phyloP scores from a whole-genome alignment of 2,888 invertebrate genomes.

The Cantharis nigra region DNA sequence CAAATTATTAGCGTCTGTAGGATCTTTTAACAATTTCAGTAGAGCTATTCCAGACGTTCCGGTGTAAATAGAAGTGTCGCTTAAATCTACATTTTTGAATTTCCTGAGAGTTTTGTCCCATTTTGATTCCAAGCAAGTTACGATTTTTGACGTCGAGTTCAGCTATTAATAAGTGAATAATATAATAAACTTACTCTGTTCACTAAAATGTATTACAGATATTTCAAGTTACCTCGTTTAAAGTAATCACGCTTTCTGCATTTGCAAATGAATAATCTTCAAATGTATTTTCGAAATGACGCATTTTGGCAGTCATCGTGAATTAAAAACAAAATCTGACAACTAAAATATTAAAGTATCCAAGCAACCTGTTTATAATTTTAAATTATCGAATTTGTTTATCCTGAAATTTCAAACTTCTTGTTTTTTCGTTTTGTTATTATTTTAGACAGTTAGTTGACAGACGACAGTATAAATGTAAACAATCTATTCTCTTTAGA shows the following conservation, averaged over 20 bases:
- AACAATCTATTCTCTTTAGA: too few relatives aligned
- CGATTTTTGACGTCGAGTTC: slow-evolving; percentile 55
- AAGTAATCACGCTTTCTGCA: slow-evolving; percentile 51
- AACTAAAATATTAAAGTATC: neutral
- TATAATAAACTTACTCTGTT: neutral
- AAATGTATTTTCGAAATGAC: slow-evolving; percentile 57
- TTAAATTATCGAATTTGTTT: neutral
- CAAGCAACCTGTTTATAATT: neutral
- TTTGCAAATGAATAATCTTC: slow-evolving; percentile 55
- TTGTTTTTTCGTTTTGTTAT: neutral
- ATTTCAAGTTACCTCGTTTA: slow-evolving; percentile 35
- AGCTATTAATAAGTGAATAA: slow-evolving; percentile 50
- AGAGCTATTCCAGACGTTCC: slow-evolving; percentile 75
- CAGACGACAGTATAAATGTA: neutral
- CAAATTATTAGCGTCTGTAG: slow-evolving; percentile 41
- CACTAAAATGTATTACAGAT: slow-evolving; percentile 2
- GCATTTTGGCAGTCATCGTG: slow-evolving; percentile 3
- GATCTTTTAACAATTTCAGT: slow-evolving; percentile 61
- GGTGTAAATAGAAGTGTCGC: slow-evolving; percentile 74
- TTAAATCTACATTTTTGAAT: slow-evolving; percentile 55
- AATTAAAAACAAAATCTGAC: neutral
- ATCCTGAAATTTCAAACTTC: neutral
- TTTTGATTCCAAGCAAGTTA: slow-evolving; percentile 52
- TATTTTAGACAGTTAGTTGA: neutral
- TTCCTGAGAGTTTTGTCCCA: slow-evolving; percentile 53